A percentile compares a stretch with the other conserved stretches of the same genome.
Conservation (phyloP, 2,113 vertebrate genomes). For the Collichthys lucidus region DNA sequence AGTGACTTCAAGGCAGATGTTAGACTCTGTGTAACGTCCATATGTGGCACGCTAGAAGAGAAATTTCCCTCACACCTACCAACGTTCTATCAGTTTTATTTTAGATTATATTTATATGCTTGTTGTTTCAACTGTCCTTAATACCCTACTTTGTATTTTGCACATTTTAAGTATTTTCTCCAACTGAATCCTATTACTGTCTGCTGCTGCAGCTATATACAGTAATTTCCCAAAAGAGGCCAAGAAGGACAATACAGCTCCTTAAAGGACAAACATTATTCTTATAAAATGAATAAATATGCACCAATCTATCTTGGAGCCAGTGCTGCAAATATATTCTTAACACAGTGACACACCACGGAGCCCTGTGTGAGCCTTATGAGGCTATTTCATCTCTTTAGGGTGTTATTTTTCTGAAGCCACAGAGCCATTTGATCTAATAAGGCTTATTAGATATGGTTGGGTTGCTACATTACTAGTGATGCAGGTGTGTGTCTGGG, state of each 20-base stretch:
- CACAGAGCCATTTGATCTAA: slow-evolving; percentile 72
- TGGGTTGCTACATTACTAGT: slow-evolving; percentile 62
- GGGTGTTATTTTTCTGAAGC: slow-evolving; percentile 50
- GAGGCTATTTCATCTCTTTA: slow-evolving; percentile 54
- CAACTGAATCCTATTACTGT: background rate
- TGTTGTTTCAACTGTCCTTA: slow-evolving; percentile 11
- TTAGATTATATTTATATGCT: background rate
- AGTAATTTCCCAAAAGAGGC: background rate
- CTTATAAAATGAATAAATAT: slow-evolving; percentile 23
- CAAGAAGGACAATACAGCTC: background rate
- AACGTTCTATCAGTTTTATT: background rate
- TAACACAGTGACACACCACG: slow-evolving; percentile 18
- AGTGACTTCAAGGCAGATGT: no score
- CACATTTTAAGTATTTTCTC: background rate
- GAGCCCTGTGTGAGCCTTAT: slow-evolving; percentile 12
- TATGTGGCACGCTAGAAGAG: no score
- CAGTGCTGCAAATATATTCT: background rate
- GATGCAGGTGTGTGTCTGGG: slow-evolving; percentile 70
- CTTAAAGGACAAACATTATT: slow-evolving; percentile 22
- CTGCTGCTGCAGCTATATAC: slow-evolving; percentile 1
- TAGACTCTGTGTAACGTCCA: no score
- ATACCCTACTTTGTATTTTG: slow-evolving; percentile 1
- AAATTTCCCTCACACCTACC: no score
- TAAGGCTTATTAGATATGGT: slow-evolving; percentile 70
- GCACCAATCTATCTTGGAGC: background rate